Percentiles rank a stretch among this genome's conserved stretches.
These are phyloP conservation scores for Calameuta pallipes DNA, from an alignment of 2,888 invertebrate genomes.

Conservation along the genomic window DNA sequence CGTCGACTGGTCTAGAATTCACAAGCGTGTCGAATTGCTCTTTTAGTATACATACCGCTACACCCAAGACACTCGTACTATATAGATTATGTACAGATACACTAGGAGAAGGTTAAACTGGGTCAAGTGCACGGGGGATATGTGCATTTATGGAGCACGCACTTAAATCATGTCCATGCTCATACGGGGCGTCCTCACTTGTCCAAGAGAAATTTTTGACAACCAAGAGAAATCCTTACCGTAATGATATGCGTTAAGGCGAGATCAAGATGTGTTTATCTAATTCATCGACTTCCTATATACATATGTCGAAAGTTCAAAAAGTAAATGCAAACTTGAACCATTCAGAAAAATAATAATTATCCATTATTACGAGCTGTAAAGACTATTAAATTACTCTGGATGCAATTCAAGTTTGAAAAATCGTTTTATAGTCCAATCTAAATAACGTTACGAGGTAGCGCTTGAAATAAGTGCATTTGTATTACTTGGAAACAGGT, in stretches of 20 bases:
- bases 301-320: not conserved
- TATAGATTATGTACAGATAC: not conserved
- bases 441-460: not conserved
- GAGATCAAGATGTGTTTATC: not conserved
- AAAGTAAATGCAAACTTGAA: not conserved
- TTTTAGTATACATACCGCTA: not conserved
- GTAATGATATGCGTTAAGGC: not conserved
- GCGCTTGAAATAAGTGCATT: not conserved
- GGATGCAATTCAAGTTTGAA: not conserved
- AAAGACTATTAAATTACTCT: not conserved
- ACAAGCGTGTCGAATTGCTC: not conserved
- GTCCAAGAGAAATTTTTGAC: slow-evolving; percentile 6
- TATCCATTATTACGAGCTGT: not conserved
- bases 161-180: slow-evolving; percentile 29
- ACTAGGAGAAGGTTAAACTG: slow-evolving; percentile 32
- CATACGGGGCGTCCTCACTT: slow-evolving; percentile 13
- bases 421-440: not conserved
- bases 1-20: not conserved
- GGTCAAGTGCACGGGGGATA: slow-evolving; percentile 45
- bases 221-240: not conserved
- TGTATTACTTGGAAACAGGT: not conserved
- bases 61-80: not conserved
- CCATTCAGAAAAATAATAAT: not conserved
- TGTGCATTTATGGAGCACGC: slow-evolving; percentile 20
- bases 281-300: not conserved